Base-by-base conservation (phyloP, 1,140 invertebrate genomes). In the Aphaenogaster floridana region DNA sequence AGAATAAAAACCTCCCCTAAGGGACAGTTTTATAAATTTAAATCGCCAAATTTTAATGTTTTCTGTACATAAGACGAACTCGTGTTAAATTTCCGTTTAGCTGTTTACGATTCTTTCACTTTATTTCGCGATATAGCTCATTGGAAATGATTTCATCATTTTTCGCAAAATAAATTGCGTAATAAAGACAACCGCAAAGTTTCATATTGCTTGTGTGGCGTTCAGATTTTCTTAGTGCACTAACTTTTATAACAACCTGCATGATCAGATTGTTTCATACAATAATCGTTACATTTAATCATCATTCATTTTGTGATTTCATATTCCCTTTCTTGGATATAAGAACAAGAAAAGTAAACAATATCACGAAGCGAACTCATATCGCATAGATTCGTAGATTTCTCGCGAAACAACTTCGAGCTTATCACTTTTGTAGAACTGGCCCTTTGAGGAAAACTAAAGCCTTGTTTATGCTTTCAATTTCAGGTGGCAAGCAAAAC, bases 401-500 rank as follows among this genome's bases (percentile, higher is more conserved):
- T 71, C 76, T 89, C 90, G 87, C 84, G 50, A 64, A 86, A 91
- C 78, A 90, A 90, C 90, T 88, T 89, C 86, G 87, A 93, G 87
- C 87, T 88, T 90, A 91, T 91, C 85, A 81, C 90, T 91, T 94
- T 94, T 94, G 93, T 94, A 94, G 94, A 94, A 94, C 93, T 94
- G 94, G 93, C 93, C 93, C 94, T 94, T 94, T 81, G 93, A 92
- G 94, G 92, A 94, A 92, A 92, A 92, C 91, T 94, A 93, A 93
- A 91, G 86, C 88, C 86, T 90, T 86, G 86, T 89, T 85, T 87
- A 83, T 90, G 92, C 92, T 93, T 94, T 91, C 89, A 83, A 92
- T 95, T 95, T 83, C 92, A 95, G 95, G 95, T 89, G 95, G 94
- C 86, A 95, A 95, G 89, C 94, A 95, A 92, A 95, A 95, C 92